phyloP scores from a whole-genome alignment of 2,113 vertebrate species.

The Siphamia tubifer region DNA sequence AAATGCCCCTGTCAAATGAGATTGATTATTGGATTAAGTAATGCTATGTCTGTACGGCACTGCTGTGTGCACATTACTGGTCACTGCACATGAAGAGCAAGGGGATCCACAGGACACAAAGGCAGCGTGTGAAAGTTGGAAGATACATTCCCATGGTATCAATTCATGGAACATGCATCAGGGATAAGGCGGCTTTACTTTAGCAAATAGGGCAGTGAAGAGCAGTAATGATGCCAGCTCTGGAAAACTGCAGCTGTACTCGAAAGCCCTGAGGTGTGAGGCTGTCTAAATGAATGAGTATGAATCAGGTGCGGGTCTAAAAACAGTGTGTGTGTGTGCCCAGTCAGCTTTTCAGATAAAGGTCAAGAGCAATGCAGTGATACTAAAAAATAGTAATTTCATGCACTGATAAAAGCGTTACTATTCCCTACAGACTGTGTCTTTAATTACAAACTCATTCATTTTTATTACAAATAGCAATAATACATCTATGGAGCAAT shows the following conservation, averaged over 20 bases:
- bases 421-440: not conserved
- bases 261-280: not conserved
- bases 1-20: conserved; percentile 3
- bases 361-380: not conserved
- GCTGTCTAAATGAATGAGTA: not conserved
- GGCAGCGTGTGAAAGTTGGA: not conserved
- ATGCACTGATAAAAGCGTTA: not conserved
- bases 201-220: not conserved
- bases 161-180: not conserved
- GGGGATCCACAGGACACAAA: not conserved
- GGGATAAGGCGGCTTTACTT: not conserved
- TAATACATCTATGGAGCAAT: not conserved
- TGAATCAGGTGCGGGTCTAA: not conserved
- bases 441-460: not conserved
- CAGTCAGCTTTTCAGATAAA: not conserved
- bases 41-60: not conserved
- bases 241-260: not conserved
- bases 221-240: not conserved
- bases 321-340: conserved; percentile 3
- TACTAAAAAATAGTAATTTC: not conserved
- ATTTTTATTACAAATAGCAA: not conserved
- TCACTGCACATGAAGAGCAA: not conserved
- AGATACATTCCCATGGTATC: not conserved
- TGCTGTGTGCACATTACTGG: not conserved
- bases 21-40: conserved; percentile 40